Percentiles rank a stretch among this genome's conserved stretches.
phyloP scores from a whole-genome alignment of 1,140 invertebrate species.

The Drosophila orosa region DNA sequence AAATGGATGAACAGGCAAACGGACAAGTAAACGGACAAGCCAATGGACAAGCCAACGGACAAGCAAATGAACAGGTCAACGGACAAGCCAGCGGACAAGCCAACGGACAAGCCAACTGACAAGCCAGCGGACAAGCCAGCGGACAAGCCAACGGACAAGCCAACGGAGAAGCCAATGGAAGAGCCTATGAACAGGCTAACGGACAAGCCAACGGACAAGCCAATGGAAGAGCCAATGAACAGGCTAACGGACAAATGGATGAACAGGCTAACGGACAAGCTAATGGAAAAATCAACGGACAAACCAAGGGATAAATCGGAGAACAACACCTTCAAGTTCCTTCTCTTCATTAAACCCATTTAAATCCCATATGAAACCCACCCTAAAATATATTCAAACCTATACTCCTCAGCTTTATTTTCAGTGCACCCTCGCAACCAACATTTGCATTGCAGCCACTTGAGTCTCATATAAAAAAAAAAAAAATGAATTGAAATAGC shows the following conservation, averaged over 20 bases:
- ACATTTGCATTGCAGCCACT: conserved; percentile 62
- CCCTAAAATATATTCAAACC: neutral
- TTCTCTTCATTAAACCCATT: no score
- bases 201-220: no score
- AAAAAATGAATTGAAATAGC: conserved; percentile 60
- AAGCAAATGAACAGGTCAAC: neutral
- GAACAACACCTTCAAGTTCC: no score
- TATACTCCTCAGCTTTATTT: neutral
- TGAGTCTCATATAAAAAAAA: conserved; percentile 63
- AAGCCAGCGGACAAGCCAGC: neutral
- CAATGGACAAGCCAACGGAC: neutral
- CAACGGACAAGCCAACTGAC: neutral
- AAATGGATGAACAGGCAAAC: neutral
- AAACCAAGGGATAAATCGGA: no score
- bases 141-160: neutral
- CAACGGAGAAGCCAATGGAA: no score
- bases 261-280: neutral
- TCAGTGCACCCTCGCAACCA: conserved; percentile 30
- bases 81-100: neutral
- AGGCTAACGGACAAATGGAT: neutral
- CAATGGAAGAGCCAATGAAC: neutral
- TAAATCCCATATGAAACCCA: no score
- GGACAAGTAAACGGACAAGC: neutral
- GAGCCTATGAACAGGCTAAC: neutral
- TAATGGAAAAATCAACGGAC: no score